phyloP scores from a whole-genome alignment of 2,797 vertebrate species.

The Scomberomorus guttatus region DNA sequence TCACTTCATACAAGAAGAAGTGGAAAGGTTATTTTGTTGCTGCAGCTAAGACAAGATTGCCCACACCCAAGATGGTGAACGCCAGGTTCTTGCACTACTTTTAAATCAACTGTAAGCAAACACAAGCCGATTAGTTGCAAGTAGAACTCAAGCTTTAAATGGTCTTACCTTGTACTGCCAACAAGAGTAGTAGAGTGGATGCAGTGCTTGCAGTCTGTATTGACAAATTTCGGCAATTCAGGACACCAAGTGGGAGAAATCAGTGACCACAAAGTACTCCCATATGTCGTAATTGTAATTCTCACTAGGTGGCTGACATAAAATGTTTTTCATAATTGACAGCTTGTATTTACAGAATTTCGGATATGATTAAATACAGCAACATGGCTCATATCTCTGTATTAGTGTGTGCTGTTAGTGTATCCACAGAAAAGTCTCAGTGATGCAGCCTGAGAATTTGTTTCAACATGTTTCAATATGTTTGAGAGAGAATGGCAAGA shows the following conservation, averaged over 20 bases:
- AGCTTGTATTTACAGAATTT: constrained; percentile 28
- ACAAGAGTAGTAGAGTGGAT: neutral
- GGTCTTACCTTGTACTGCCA: constrained; percentile 4
- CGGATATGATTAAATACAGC: constrained; percentile 12
- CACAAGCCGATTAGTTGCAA: constrained; percentile 7
- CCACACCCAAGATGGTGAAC: neutral
- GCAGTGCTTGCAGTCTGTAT: neutral
- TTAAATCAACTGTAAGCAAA: constrained; percentile 11
- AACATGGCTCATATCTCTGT: constrained; percentile 5
- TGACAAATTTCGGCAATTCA: constrained; percentile 29
- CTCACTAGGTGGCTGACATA: constrained; percentile 8
- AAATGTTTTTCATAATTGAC: constrained; percentile 12
- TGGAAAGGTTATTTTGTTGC: constrained; percentile 22
- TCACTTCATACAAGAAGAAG: neutral
- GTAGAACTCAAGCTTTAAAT: neutral
- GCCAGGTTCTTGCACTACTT: neutral
- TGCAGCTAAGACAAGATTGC: constrained; percentile 16
- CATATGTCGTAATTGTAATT: constrained; percentile 21
- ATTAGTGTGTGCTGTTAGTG: constrained; percentile 7
- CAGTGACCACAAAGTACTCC: constrained; percentile 31
- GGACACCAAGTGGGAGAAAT: constrained; percentile 23
- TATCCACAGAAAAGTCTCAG: constrained; percentile 23
- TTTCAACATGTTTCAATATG: constrained; percentile 8
- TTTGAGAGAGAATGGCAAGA: neutral
- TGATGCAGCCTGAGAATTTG: neutral